phyloP scores from a whole-genome alignment of 2,797 vertebrate genomes.

The Myiotriccus ornatus region DNA sequence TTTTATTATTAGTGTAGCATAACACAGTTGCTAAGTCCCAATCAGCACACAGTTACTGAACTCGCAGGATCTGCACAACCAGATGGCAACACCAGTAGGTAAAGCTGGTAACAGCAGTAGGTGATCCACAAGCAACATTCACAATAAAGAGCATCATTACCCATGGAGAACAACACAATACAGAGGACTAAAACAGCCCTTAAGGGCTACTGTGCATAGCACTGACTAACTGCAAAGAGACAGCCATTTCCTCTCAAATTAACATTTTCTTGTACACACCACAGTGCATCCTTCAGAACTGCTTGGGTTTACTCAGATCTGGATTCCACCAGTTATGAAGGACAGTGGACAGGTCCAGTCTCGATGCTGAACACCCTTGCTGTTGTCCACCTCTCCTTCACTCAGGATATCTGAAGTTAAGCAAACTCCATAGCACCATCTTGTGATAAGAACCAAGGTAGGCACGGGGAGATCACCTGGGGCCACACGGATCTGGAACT shows the following conservation, averaged over 20 bases:
- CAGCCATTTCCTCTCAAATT: background rate
- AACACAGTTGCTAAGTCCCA: background rate
- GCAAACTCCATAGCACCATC: conserved; percentile 61
- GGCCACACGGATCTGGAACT: background rate
- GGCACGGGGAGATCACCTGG: background rate
- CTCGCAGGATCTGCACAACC: background rate
- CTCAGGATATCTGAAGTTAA: background rate
- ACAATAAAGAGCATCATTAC: background rate
- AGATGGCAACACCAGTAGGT: background rate
- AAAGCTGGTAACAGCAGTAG: background rate
- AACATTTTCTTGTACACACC: background rate
- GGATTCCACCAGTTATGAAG: rapidly evolving
- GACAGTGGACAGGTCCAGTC: background rate
- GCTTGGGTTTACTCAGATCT: background rate
- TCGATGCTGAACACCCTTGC: background rate
- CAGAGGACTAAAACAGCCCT: background rate
- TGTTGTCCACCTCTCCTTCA: background rate
- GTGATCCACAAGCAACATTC: background rate
- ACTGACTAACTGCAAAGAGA: background rate
- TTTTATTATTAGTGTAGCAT: background rate
- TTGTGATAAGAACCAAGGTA: background rate
- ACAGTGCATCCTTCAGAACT: background rate
- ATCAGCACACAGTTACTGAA: background rate
- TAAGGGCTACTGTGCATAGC: background rate
- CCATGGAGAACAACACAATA: background rate